Evolutionary conservation across 2,888 invertebrate species (phyloP), one percentile per base, ranked within the genome.

Genomic region (Eurytoma adleriae): DNA sequence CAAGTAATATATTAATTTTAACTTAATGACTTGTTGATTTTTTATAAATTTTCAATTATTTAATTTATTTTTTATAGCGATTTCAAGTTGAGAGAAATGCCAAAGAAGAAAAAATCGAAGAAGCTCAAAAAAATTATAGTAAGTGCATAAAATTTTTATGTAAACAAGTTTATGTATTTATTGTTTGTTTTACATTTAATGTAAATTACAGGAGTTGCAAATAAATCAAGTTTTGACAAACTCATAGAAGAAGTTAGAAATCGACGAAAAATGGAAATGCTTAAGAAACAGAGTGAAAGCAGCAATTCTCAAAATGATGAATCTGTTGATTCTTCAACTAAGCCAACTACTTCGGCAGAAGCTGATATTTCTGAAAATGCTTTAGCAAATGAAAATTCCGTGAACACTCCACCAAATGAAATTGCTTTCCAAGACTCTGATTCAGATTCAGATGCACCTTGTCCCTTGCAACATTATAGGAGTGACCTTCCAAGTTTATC

Each of bases 91-190:
- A 89, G 77, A 88, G 88, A 82, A 91, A 90, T 80, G 86, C 89
- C 3, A 90, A 90, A 84, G 86, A 89, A 69, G 89, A 88, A 79
- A 69, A 87, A 7, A 91, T 91, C 80, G 91, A 91, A 76, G 86
- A 89, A 66, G 90, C 89, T 56, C 89, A 91, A 69, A 88, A 88
- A 76, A 88, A 90, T 81, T 92, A 92, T 85, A 84, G 91, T 91
- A 86, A 88, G 89, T 89, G 78, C 64, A 68, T 67, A 27, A 27
- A 50, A 77, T 78, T 24, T 52, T 54, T 61, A n/a, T 64, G 20
- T 61, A 52, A 7, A 40, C 7, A 7, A 75, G 68, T 79, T 30
- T 56, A 71, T 59, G 16, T 40, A 20, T 20, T 0, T 50, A 61
- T 50, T 52, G 2, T 57, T 48, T 40, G 27, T 5, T 27, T 27